phyloP scores from a whole-genome alignment of 2,888 invertebrate species.

The Limnephilus auricula region DNA sequence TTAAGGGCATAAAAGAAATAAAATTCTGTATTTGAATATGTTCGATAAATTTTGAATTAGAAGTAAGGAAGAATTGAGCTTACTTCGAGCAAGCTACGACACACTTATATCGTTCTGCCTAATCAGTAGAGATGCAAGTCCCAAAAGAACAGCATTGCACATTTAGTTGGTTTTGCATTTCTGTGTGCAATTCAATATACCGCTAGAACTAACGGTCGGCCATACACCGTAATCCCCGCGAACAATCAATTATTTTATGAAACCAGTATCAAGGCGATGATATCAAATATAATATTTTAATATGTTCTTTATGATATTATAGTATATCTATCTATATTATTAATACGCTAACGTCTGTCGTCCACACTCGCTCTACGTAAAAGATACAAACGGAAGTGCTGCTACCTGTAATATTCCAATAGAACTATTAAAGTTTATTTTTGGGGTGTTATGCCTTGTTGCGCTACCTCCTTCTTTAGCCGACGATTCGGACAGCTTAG shows the following conservation, averaged over 20 bases:
- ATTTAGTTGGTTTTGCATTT: background rate
- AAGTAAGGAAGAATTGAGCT: background rate
- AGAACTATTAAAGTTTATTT: no score
- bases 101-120: background rate
- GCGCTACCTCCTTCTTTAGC: no score
- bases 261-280: background rate
- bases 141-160: background rate
- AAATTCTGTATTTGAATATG: background rate
- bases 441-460: no score
- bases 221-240: background rate
- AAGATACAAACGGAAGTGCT: no score
- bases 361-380: no score
- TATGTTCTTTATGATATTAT: no score
- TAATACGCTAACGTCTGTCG: no score
- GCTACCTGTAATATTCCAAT: no score
- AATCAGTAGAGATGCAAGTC: background rate
- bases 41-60: background rate
- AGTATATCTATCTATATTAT: no score
- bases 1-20: no score
- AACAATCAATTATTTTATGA: background rate
- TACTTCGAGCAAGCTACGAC: background rate
- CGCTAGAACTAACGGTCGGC: background rate
- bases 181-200: background rate
- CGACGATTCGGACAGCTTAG: no score
- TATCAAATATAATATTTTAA: background rate